Evolutionary conservation across 1,140 invertebrate species (phyloP), one percentile per base, ranked within the genome.

Genomic region (Zaprionus davidi): DNA sequence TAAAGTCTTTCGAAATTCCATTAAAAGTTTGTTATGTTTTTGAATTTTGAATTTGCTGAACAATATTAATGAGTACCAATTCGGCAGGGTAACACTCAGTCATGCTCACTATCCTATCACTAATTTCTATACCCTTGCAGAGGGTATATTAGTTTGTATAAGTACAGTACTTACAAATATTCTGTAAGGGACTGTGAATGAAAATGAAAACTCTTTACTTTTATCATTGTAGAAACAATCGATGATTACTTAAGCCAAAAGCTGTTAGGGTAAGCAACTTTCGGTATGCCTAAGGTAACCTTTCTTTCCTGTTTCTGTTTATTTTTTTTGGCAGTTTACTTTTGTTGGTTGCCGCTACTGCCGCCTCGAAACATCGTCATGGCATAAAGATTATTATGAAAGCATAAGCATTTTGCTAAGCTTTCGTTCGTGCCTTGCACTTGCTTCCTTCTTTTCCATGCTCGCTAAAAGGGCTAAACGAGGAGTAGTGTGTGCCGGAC

Each of bases 381-480:
- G 71, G 80, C 84, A 87, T 87, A 83, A 87, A 87, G 83, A 87
- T 87, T 87, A 87, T 87, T 87, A 87, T 87, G 80, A 88, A 88
- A 87, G 84, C 83, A 83, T 87, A 88, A 87, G 84, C 83, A 83
- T 87, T 88, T 83, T 87, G 68, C 81, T 83, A 81, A 87, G 83
- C 83, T 86, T 77, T 79, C 71, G 65, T 44, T 56, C 49, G 57
- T 60, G 71, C 36, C 65, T 59, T 60, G 49, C 65, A 58, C 69
- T 68, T 56, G 57, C 75, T 46, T 15, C 26, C 41, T 34, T 41
- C 68, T 38, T 34, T 31, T 15, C 38, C 59, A 36, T 22, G 28
- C 46, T 24, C 58, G 15, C 44, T 49, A 58, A 71, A 67, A 64
- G 46, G 46, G 46, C 46, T 68, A 65, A 75, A 62, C 76, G 75